Evolutionary conservation across 2,113 vertebrate species (phyloP).

Genomic region (Axis porcinus): DNA sequence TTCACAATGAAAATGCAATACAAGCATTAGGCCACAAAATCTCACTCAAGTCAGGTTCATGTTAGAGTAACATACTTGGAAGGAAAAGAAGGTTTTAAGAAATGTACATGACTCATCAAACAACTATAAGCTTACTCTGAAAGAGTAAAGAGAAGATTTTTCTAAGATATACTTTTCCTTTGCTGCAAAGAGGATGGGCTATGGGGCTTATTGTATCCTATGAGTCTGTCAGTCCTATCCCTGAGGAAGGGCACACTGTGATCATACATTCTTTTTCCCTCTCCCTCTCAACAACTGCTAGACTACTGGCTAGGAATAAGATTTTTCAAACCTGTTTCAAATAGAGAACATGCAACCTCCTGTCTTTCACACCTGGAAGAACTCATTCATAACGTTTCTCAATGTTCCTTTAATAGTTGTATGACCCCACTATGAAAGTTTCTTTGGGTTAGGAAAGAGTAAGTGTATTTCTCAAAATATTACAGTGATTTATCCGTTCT

Average conservation of each 20-base stretch:
- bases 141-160: not conserved
- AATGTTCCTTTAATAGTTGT: not conserved
- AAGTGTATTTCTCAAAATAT: not conserved
- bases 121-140: not conserved
- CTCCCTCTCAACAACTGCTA: not conserved
- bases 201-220: not conserved
- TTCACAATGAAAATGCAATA: not conserved
- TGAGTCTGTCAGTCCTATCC: not conserved
- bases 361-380: not conserved
- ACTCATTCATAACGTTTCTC: not conserved
- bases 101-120: not conserved
- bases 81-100: not conserved
- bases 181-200: not conserved
- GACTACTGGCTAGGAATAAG: not conserved
- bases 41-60: not conserved
- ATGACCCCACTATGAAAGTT: not conserved
- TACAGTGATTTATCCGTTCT: not conserved
- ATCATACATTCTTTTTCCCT: not conserved
- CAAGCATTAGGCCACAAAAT: not conserved
- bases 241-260: not conserved
- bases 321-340: not conserved
- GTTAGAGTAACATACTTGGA: not conserved
- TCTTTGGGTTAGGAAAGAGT: not conserved
- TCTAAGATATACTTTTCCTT: not conserved
- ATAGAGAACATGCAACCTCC: not conserved